Conservation (phyloP, 2,797 vertebrate genomes). For the Danio albolineatus region DNA sequence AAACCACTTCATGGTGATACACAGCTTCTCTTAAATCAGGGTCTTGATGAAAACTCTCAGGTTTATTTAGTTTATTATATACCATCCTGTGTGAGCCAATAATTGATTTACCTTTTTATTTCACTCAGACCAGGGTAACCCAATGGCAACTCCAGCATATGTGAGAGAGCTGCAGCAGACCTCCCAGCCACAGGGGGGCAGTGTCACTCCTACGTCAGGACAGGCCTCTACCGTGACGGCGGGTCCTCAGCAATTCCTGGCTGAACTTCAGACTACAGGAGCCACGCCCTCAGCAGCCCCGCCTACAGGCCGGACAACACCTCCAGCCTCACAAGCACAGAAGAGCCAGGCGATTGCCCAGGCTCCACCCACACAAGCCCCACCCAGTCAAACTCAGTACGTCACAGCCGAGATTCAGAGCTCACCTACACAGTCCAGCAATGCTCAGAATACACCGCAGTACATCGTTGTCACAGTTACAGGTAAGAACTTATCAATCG, state of each 20-base stretch:
- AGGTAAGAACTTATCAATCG: conserved; percentile 75
- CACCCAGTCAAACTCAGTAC: conserved; percentile 84
- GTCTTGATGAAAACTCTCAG: no score
- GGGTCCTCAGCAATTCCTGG: conserved; percentile 83
- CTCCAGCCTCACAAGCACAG: conserved; percentile 69
- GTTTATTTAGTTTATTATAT: not conserved
- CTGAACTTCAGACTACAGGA: conserved; percentile 83
- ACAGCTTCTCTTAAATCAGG: no score
- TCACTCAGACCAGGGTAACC: conserved; percentile 69
- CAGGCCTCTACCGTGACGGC: conserved; percentile 72
- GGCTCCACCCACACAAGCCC: conserved; percentile 69
- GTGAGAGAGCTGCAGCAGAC: conserved; percentile 88
- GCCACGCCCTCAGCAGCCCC: conserved; percentile 69
- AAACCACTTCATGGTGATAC: no score
- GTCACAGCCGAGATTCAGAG: conserved; percentile 87
- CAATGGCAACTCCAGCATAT: conserved; percentile 92
- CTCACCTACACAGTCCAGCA: conserved; percentile 79
- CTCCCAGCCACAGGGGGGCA: conserved; percentile 78
- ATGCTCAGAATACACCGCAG: conserved; percentile 82
- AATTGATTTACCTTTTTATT: conserved; percentile 43
- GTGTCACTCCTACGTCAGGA: conserved; percentile 70
- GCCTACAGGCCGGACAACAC: conserved; percentile 71
- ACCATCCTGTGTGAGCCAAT: not conserved
- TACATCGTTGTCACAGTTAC: conserved; percentile 95
- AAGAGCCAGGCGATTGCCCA: conserved; percentile 69